A percentile compares a stretch with the other conserved stretches of the same genome.
phyloP scores from a whole-genome alignment of 2,797 vertebrate genomes.

The Hirundo rustica region DNA sequence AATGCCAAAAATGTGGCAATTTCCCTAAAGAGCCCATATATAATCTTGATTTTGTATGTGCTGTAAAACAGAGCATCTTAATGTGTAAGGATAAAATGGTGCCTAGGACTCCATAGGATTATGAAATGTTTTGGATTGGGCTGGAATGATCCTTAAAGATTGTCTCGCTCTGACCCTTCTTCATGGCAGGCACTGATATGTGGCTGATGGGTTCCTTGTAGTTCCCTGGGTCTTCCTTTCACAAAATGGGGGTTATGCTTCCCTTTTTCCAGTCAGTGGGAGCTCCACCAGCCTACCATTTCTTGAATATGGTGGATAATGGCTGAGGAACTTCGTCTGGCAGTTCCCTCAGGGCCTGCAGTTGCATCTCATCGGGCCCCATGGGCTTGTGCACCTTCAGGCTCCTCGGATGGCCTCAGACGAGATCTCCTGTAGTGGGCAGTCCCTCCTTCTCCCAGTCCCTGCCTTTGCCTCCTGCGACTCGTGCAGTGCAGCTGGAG shows the following conservation, averaged over 20 bases:
- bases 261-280: not conserved
- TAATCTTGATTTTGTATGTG: not conserved
- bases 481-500: not conserved
- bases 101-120: not conserved
- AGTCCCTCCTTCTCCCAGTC: not conserved
- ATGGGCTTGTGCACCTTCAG: not conserved
- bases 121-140: not conserved
- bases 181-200: not conserved
- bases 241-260: not conserved
- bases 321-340: not conserved
- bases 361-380: not conserved
- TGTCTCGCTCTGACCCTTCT: not conserved
- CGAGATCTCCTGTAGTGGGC: too few relatives aligned
- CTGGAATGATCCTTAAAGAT: not conserved
- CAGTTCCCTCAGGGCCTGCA: not conserved
- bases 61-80: not conserved
- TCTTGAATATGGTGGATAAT: not conserved
- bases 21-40: not conserved
- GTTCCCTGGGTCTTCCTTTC: not conserved
- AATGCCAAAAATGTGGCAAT: not conserved
- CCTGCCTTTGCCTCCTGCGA: not conserved
- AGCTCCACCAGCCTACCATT: not conserved
- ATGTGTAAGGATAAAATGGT: not conserved
- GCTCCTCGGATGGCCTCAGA: not conserved
- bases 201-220: not conserved